Conservation (phyloP, 2,113 vertebrate genomes). For the Oncorhynchus masou region DNA sequence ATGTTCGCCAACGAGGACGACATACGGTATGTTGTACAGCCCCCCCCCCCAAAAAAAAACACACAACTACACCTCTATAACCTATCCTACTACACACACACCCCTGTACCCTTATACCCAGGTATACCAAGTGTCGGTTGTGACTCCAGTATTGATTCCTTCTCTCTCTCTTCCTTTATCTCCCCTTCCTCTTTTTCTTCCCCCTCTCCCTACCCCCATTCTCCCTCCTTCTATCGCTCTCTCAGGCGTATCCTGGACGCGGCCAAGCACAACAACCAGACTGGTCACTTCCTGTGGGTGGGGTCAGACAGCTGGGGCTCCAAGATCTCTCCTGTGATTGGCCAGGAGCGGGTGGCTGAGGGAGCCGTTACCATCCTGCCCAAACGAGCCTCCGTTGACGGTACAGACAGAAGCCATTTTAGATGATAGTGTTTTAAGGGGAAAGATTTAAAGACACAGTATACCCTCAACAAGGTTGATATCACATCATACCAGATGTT, state of each 20-base stretch:
- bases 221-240: not conserved
- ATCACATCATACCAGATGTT: no score
- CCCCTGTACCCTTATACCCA: no score
- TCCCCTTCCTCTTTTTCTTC: slow-evolving; percentile 37
- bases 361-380: slow-evolving; percentile 97
- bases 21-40: slow-evolving; percentile 81
- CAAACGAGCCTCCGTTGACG: slow-evolving; percentile 93
- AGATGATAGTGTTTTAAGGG: not conserved
- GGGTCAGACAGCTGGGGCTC: slow-evolving; percentile 95
- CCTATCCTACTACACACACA: no score
- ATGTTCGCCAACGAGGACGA: slow-evolving; percentile 99
- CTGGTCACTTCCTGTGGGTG: slow-evolving; percentile 97
- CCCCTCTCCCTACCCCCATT: no score
- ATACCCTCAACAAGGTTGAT: not conserved
- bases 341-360: slow-evolving; percentile 91
- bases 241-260: slow-evolving; percentile 89
- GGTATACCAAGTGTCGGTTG: not conserved
- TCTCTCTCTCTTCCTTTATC: not conserved
- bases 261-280: slow-evolving; percentile 90
- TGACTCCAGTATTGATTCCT: not conserved
- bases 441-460: slow-evolving; percentile 17
- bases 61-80: not conserved
- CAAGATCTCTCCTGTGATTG: slow-evolving; percentile 92
- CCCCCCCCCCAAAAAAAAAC: not conserved
- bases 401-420: slow-evolving; percentile 67